Conservation (phyloP, 2,797 vertebrate species). For the Yasuhikotakia modesta region DNA sequence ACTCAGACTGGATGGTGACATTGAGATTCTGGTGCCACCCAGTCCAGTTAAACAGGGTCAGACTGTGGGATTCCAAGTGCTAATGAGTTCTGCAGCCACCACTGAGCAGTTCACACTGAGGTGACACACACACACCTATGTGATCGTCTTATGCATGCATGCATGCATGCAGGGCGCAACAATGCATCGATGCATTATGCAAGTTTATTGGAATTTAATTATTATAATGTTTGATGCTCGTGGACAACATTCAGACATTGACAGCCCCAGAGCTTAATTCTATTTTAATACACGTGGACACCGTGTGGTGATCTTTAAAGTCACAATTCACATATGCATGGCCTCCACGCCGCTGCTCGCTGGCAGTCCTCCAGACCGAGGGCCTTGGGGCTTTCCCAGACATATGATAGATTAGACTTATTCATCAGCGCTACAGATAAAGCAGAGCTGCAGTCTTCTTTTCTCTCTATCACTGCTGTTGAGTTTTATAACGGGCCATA, state of each 20-base stretch:
- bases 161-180: background rate
- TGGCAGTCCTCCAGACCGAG: constrained; percentile 18
- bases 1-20: constrained; percentile 83
- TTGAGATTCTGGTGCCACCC: constrained; percentile 83
- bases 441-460: constrained; percentile 9
- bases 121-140: constrained; percentile 67
- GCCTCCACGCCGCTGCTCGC: background rate
- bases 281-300: constrained; percentile 26
- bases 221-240: too few species aligned
- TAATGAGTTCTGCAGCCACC: constrained; percentile 79
- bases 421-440: constrained; percentile 41
- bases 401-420: constrained; percentile 45
- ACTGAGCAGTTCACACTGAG: constrained; percentile 89
- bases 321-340: constrained; percentile 21
- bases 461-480: constrained; percentile 38
- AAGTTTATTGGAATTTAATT: background rate
- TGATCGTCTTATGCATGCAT: background rate
- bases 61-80: constrained; percentile 84
- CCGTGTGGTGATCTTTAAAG: constrained; percentile 1
- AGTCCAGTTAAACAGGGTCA: constrained; percentile 88
- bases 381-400: constrained; percentile 48
- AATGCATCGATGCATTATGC: background rate
- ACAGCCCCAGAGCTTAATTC: background rate
- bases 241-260: too few species aligned
- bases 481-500: constrained; percentile 47